These are phyloP conservation scores for Malurus melanocephalus DNA, from an alignment of 2,113 vertebrate genomes.

Conservation along the genomic window DNA sequence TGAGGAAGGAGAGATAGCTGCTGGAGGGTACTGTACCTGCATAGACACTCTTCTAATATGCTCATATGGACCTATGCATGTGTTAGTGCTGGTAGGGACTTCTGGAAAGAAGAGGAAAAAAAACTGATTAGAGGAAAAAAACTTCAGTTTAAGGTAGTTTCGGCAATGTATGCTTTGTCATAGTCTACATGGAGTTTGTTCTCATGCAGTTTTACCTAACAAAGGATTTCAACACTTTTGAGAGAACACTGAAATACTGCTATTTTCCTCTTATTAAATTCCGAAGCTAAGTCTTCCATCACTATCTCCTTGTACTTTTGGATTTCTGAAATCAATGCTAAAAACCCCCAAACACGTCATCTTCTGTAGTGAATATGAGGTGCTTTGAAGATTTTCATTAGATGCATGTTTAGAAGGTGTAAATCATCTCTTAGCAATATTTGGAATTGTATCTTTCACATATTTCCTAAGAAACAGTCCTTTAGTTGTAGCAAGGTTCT, in stretches of 20 bases:
- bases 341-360: neutral
- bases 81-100: neutral
- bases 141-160: neutral
- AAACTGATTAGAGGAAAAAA: neutral
- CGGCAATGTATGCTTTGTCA: rapidly evolving
- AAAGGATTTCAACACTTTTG: neutral
- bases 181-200: neutral
- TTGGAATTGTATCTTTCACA: neutral
- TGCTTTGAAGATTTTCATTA: neutral
- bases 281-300: neutral
- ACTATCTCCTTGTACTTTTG: neutral
- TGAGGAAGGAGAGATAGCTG: neutral
- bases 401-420: neutral
- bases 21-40: neutral
- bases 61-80: neutral
- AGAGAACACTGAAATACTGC: neutral
- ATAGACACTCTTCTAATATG: neutral
- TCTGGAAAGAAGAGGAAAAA: neutral
- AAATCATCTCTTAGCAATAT: neutral
- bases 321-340: neutral
- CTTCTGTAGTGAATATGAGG: neutral
- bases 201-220: neutral
- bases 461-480: neutral
- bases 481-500: neutral
- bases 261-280: neutral